These are phyloP conservation scores for Leucophenga varia DNA, from an alignment of 1,140 invertebrate species.

Conservation along the genomic window DNA sequence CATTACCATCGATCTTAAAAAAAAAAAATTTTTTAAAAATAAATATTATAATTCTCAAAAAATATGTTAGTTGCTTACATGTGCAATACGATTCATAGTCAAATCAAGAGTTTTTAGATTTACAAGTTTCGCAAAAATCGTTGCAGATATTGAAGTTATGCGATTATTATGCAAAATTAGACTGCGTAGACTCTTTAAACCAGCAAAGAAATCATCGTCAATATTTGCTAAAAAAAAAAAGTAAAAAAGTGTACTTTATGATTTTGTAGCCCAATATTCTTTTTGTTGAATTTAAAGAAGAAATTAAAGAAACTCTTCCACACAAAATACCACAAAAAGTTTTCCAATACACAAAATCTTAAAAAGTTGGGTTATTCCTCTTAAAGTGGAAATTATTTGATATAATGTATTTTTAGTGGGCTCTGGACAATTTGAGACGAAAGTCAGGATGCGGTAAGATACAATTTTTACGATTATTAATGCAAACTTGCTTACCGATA, in stretches of 20 bases:
- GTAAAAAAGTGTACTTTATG: no score
- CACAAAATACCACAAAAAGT: no score
- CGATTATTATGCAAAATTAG: conserved; percentile 66
- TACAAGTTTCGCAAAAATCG: conserved; percentile 60
- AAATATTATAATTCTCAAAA: background rate
- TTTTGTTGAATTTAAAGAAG: no score
- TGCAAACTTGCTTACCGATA: conserved; percentile 38
- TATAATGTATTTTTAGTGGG: no score
- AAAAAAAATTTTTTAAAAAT: background rate
- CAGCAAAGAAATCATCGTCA: conserved; percentile 61
- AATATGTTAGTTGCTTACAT: conserved; percentile 19
- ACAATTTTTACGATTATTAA: conserved; percentile 1
- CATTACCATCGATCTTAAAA: conserved; percentile 48
- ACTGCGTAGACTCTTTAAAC: conserved; percentile 61
- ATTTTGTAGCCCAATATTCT: no score
- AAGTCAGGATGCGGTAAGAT: conserved; percentile 12
- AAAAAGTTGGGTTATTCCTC: no score
- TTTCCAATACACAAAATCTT: no score
- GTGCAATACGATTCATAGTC: conserved; percentile 61
- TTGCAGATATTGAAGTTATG: conserved; percentile 61
- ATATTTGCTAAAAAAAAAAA: conserved; percentile 26
- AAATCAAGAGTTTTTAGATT: conserved; percentile 62
- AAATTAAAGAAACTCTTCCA: no score
- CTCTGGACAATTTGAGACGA: background rate
- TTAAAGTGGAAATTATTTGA: no score